Base-by-base conservation (phyloP, 2,113 vertebrate species). In the Oncorhynchus masou region DNA sequence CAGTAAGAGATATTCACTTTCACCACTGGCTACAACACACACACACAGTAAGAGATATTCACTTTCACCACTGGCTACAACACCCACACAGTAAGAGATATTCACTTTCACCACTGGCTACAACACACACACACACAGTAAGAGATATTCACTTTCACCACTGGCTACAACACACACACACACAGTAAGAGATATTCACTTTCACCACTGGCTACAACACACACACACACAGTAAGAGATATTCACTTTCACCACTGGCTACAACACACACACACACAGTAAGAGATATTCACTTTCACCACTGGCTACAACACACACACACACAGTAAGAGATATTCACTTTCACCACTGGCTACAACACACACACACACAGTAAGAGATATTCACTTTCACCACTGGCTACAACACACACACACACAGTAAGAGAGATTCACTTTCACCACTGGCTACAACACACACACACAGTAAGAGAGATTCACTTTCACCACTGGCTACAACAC, bases 91-190 rank as follows among this genome's bases (percentile, higher is more conserved):
- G 24, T 25, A 25, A 25, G 24, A 25, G 24, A 25, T 25, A 25
- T 25, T 25, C 1, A 25, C 24, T 25, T 25, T 25, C 24, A 25
- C 39, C 86, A 71, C 4, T 99, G 97, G 98, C 92, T 99, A 74
- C 97, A 98, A 80, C 97, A 99, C 80, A 82, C 90, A n/a, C n/a
- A n/a, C 24, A 1, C 24, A 25, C 24, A 25, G 24, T 25, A 25
- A 25, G 24, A 25, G 24, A 25, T 25, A 25, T 25, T 25, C 24
- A 25, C 24, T 25, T 25, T 25, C 24, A 25, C 39, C 86, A 71
- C 4, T 99, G 97, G 98, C 92, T 99, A 74, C 97, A 98, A n/a
- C n/a, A 80, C 97, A 99, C 80, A 82, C 90, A n/a, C 24, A 1
- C 24, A 25, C 24, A 25, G 24, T 25, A 25, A 25, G 24, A 25